phyloP scores from a whole-genome alignment of 2,113 vertebrate genomes.

The Gambusia affinis region DNA sequence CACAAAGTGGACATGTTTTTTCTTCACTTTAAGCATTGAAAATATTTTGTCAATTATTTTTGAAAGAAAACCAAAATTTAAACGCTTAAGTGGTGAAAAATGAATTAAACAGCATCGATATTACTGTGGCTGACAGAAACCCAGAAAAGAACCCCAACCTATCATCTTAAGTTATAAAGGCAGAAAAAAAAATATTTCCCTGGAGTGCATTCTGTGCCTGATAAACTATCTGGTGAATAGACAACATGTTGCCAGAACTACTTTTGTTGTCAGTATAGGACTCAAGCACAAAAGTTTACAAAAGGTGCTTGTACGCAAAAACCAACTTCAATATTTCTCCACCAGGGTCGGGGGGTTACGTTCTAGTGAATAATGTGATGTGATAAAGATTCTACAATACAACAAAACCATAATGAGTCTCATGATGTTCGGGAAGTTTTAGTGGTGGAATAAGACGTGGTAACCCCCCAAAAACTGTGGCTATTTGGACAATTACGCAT shows the following conservation, averaged over 20 bases:
- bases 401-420: background rate
- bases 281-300: conserved; percentile 67
- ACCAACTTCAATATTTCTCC: too few species aligned
- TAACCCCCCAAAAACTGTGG: background rate
- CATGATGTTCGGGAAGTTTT: background rate
- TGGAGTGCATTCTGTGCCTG: background rate
- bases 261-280: conserved; percentile 57
- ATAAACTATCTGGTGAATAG: conserved; percentile 37
- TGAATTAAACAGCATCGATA: background rate
- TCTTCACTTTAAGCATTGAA: background rate
- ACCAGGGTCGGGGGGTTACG: background rate
- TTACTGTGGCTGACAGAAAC: background rate
- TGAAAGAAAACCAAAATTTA: background rate
- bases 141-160: background rate
- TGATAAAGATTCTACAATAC: conserved; percentile 9
- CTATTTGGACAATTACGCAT: background rate
- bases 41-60: background rate
- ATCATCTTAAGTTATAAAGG: too few species aligned
- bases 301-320: conserved; percentile 31
- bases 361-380: conserved; percentile 9
- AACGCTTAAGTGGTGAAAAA: background rate
- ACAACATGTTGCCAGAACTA: conserved; percentile 26
- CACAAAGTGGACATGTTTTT: conserved; percentile 48
- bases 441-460: background rate
- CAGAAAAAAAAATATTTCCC: background rate